These are phyloP conservation scores for Strix occidentalis DNA, from an alignment of 2,797 vertebrate genomes.

Conservation along the genomic window DNA sequence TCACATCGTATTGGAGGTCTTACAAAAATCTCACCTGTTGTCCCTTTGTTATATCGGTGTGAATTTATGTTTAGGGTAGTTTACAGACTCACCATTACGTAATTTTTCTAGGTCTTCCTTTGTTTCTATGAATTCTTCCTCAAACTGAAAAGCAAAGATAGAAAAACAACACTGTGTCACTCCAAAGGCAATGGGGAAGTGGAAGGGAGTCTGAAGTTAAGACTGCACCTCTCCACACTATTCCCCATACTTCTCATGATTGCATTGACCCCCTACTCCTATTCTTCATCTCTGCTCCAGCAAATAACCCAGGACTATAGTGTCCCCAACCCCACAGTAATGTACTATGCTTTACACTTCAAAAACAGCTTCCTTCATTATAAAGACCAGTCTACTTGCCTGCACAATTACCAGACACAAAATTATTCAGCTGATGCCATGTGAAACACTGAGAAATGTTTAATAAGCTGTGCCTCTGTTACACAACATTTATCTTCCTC, in stretches of 20 bases:
- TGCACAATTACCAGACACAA: neutral
- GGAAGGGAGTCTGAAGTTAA: neutral
- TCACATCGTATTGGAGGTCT: neutral
- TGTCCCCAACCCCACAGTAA: neutral
- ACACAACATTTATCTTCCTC: neutral
- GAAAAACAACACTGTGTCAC: neutral
- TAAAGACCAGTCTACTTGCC: neutral
- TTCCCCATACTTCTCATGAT: neutral
- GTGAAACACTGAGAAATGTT: neutral
- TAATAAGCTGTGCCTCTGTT: neutral
- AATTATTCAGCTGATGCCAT: neutral
- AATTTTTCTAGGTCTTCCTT: slow-evolving; percentile 80
- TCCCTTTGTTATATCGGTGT: neutral
- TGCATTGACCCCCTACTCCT: neutral
- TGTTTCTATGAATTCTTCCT: slow-evolving; percentile 79
- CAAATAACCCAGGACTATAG: neutral
- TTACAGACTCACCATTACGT: slow-evolving; percentile 70
- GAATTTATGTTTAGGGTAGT: neutral
- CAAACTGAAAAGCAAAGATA: slow-evolving; percentile 78
- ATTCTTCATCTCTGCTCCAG: neutral
- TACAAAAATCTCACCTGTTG: neutral
- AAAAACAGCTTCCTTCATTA: neutral
- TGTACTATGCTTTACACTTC: neutral
- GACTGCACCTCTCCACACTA: neutral
- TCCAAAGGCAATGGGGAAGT: neutral